Evolutionary conservation across 2,888 invertebrate genomes (phyloP).

Genomic region (Mellilla xanthometata): DNA sequence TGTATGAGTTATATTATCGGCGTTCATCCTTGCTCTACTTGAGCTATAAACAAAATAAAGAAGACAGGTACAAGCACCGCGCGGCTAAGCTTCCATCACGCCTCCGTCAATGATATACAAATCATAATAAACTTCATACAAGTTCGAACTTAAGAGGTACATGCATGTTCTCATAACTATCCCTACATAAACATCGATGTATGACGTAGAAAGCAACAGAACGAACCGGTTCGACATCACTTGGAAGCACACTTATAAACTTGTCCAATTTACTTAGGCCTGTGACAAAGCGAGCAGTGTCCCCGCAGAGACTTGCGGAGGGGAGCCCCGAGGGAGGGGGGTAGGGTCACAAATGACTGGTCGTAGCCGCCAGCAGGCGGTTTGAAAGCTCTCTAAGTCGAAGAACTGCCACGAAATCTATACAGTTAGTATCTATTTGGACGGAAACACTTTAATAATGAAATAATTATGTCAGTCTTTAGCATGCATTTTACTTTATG

Average conservation of each 20-base stretch:
- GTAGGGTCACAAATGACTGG: constrained; percentile 59
- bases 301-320: constrained; percentile 44
- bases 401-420: constrained; percentile 63
- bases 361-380: constrained; percentile 58
- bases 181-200: constrained; percentile 62
- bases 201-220: constrained; percentile 73
- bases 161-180: constrained; percentile 51
- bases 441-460: too few relatives aligned
- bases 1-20: constrained; percentile 20
- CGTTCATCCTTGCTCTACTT: constrained; percentile 37
- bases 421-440: constrained; percentile 47
- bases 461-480: too few relatives aligned
- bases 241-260: constrained; percentile 70
- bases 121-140: constrained; percentile 72
- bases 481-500: too few relatives aligned
- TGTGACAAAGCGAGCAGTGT: constrained; percentile 63
- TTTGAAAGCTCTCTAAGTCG: constrained; percentile 70
- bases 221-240: constrained; percentile 72
- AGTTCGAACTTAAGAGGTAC: constrained; percentile 53
- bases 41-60: constrained; percentile 56
- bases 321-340: constrained; percentile 47
- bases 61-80: constrained; percentile 53
- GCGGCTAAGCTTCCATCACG: constrained; percentile 64
- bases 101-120: constrained; percentile 67
- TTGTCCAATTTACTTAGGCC: constrained; percentile 71